phyloP scores from a whole-genome alignment of 2,888 invertebrate genomes.

The Phyllotreta striolata region DNA sequence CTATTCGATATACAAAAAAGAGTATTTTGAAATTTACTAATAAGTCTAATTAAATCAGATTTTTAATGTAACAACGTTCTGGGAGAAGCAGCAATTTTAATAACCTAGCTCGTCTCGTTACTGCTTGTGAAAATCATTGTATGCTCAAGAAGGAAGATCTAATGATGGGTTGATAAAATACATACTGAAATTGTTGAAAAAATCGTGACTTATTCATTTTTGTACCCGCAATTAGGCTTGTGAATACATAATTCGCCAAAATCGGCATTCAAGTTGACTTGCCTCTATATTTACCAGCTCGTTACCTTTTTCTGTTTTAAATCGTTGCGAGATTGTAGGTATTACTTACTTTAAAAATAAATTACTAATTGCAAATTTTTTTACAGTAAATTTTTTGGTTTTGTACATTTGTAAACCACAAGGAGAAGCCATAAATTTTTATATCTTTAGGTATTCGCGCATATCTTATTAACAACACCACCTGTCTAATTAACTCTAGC shows the following conservation, averaged over 20 bases:
- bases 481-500: too few relatives aligned
- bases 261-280: conserved; percentile 15
- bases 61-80: conserved; percentile 5
- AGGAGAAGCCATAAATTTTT: too few relatives aligned
- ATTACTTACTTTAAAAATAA: too few relatives aligned
- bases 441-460: too few relatives aligned
- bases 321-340: not conserved
- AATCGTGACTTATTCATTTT: conserved; percentile 35
- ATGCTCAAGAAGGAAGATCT: conserved; percentile 18
- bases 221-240: conserved; percentile 29
- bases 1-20: too few relatives aligned
- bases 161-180: conserved; percentile 22
- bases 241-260: conserved; percentile 33
- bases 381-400: too few relatives aligned
- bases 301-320: conserved; percentile 18
- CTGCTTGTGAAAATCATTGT: conserved; percentile 24
- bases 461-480: too few relatives aligned
- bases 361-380: too few relatives aligned
- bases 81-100: conserved; percentile 13
- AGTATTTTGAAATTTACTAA: too few relatives aligned
- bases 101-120: conserved; percentile 5
- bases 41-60: too few relatives aligned
- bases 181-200: conserved; percentile 26
- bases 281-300: conserved; percentile 20
- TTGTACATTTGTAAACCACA: too few relatives aligned